Conservation (phyloP, 2,797 vertebrate genomes). For the Acanthurus leucopareius region DNA sequence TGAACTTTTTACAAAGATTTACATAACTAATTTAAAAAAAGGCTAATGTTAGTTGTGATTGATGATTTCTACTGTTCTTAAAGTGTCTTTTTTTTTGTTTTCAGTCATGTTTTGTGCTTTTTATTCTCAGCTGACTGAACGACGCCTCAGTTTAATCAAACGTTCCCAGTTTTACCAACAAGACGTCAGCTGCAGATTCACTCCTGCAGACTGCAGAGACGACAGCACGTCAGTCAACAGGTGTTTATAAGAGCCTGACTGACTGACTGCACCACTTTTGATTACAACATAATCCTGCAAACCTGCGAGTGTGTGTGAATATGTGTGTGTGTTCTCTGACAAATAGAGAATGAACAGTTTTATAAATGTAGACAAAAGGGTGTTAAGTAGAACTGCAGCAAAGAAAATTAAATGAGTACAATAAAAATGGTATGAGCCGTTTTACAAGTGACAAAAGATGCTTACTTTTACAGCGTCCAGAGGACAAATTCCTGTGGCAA, state of each 20-base stretch:
- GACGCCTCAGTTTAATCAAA: constrained; percentile 52
- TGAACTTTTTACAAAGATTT: too few relatives aligned
- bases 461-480: constrained; percentile 84
- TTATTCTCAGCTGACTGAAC: constrained; percentile 34
- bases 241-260: constrained; percentile 68
- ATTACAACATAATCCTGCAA: constrained; percentile 59
- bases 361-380: constrained; percentile 77
- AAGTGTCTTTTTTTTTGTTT: constrained; percentile 26
- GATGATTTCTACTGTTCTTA: neutral
- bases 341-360: constrained; percentile 75
- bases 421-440: constrained; percentile 82
- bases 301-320: constrained; percentile 18
- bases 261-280: constrained; percentile 67
- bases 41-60: too few relatives aligned
- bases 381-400: constrained; percentile 70
- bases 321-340: constrained; percentile 56
- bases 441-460: constrained; percentile 85
- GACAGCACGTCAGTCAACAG: constrained; percentile 72
- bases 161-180: constrained; percentile 33
- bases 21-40: too few relatives aligned
- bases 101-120: neutral
- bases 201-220: constrained; percentile 53
- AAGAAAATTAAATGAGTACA: constrained; percentile 80
- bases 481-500: constrained; percentile 87
- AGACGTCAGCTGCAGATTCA: constrained; percentile 41